These are phyloP conservation scores for Hemichromis elongatus DNA, from an alignment of 2,113 vertebrate genomes.

Conservation along the genomic window DNA sequence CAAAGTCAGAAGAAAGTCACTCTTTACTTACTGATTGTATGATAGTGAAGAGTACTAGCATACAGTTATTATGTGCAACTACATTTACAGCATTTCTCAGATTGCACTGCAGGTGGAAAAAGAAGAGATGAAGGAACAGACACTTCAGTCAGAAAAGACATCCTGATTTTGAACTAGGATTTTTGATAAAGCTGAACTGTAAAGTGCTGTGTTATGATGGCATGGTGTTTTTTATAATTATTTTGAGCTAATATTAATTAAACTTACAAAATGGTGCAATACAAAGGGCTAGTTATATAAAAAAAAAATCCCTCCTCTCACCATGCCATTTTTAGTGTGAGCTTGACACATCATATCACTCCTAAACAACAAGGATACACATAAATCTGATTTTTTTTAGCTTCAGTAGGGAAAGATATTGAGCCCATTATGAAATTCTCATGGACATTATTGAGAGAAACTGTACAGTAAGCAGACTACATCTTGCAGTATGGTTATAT, in stretches of 20 bases:
- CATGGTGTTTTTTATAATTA: not conserved
- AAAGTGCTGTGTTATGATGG: not conserved
- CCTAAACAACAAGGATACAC: not conserved
- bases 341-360: not conserved
- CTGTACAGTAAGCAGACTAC: not conserved
- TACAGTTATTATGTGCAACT: not conserved
- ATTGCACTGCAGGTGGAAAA: not conserved
- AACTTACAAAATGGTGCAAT: not conserved
- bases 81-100: not conserved
- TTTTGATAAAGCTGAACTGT: not conserved
- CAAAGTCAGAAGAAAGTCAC: not conserved
- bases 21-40: not conserved
- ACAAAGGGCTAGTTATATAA: not conserved
- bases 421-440: not conserved
- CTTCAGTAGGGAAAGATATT: accelerated
- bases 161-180: not conserved
- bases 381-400: not conserved
- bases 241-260: not conserved
- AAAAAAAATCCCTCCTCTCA: accelerated
- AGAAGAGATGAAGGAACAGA: not conserved
- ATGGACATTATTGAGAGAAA: not conserved
- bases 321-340: not conserved
- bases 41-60: accelerated
- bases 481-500: not conserved
- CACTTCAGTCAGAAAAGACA: not conserved